Evolutionary conservation across 2,113 vertebrate genomes (phyloP).

Genomic region (Pelodiscus sinensis): DNA sequence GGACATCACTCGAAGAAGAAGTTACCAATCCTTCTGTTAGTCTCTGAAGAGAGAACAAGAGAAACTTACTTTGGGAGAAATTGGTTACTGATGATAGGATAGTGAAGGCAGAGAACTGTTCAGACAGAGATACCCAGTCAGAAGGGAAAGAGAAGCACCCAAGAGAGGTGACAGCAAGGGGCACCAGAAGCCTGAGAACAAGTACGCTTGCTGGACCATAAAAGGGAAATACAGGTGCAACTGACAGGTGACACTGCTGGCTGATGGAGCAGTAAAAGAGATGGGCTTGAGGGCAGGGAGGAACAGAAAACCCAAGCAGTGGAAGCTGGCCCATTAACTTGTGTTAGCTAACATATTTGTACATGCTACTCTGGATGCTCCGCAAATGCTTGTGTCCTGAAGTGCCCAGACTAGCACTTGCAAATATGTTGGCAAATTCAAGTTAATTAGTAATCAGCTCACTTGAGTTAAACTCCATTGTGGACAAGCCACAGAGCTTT

Average conservation of each 20-base stretch:
- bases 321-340: neutral
- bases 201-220: neutral
- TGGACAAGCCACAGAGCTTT: neutral
- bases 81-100: neutral
- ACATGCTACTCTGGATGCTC: neutral
- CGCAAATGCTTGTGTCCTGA: neutral
- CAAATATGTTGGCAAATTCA: neutral
- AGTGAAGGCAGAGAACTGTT: neutral
- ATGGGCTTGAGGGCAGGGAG: neutral
- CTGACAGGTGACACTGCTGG: neutral
- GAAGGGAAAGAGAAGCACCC: neutral
- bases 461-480: neutral
- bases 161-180: neutral
- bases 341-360: neutral
- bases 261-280: neutral
- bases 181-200: neutral
- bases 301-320: neutral
- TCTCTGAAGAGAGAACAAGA: neutral
- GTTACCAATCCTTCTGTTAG: no score
- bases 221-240: neutral
- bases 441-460: neutral
- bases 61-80: neutral
- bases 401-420: rapidly evolving
- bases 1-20: no score
- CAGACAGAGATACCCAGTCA: neutral